A percentile compares a stretch with the other conserved stretches of the same genome.
phyloP scores from a whole-genome alignment of 2,113 vertebrate genomes.

The Oxygymnocypris stewartii region DNA sequence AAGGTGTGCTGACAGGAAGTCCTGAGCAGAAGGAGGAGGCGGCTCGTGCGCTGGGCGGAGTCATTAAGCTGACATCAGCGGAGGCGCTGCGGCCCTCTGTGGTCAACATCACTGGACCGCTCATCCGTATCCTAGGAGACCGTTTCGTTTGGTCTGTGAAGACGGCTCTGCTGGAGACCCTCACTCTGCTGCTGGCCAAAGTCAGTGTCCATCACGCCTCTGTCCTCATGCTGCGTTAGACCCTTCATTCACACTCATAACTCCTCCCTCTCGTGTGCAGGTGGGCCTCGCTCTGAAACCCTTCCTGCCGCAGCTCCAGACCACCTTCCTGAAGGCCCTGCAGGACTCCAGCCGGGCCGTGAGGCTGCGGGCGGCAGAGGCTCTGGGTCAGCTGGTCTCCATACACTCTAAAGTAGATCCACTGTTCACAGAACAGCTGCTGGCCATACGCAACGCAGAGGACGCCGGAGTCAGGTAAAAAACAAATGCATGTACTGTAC shows the following conservation, averaged over 20 bases:
- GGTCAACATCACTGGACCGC: slow-evolving; percentile 94
- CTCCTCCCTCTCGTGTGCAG: slow-evolving; percentile 63
- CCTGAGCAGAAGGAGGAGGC: slow-evolving; percentile 98
- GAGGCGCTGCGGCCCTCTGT: slow-evolving; percentile 95
- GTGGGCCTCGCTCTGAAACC: slow-evolving; percentile 96
- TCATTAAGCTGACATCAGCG: slow-evolving; percentile 92
- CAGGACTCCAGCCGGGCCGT: slow-evolving; percentile 92
- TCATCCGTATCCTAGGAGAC: slow-evolving; percentile 96
- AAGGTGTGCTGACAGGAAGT: slow-evolving; percentile 92
- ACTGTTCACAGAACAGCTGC: slow-evolving; percentile 89
- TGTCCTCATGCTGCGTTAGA: background rate
- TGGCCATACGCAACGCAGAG: slow-evolving; percentile 88
- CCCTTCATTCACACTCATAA: background rate
- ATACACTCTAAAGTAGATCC: slow-evolving; percentile 97
- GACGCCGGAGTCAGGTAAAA: slow-evolving; percentile 90
- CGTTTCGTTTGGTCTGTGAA: slow-evolving; percentile 94
- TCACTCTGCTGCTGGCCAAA: slow-evolving; percentile 93
- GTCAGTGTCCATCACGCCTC: slow-evolving; percentile 66
- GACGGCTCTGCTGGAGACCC: slow-evolving; percentile 91
- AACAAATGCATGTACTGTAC: no score
- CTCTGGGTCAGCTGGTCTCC: slow-evolving; percentile 90
- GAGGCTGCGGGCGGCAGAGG: slow-evolving; percentile 89
- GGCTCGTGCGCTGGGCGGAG: slow-evolving; percentile 88
- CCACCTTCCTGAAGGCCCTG: slow-evolving; percentile 95
- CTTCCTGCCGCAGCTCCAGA: slow-evolving; percentile 96